Conservation (phyloP, 2,113 vertebrate genomes). For the Rattus norvegicus region GRCr8 NC_086027.1:79799001-79799500, state of each 20-base stretch:
- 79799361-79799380: slow-evolving; percentile 78
- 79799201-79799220: slow-evolving; percentile 20
- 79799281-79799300: slow-evolving; percentile 64
- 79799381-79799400: slow-evolving; percentile 59
- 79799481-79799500: slow-evolving; percentile 39
- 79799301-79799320: slow-evolving; percentile 69
- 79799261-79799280: slow-evolving; percentile 78
- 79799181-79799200: slow-evolving; percentile 57
- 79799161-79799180: slow-evolving; percentile 58
- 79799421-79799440: slow-evolving; percentile 65
- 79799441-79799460: slow-evolving; percentile 45
- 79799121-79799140: slow-evolving; percentile 51
- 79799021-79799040: slow-evolving; percentile 71
- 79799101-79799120: slow-evolving; percentile 55
- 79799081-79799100: slow-evolving; percentile 58
- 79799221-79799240: slow-evolving; percentile 39
- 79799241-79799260: slow-evolving; percentile 24
- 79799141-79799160: slow-evolving; percentile 62
- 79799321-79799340: slow-evolving; percentile 65
- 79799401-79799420: not conserved
- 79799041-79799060: slow-evolving; percentile 61
- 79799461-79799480: slow-evolving; percentile 25
- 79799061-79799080: slow-evolving; percentile 70
- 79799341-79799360: slow-evolving; percentile 67
- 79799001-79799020: slow-evolving; percentile 68